Base-by-base conservation (phyloP, 2,113 vertebrate genomes). In the Himantopus leucocephalus region DNA sequence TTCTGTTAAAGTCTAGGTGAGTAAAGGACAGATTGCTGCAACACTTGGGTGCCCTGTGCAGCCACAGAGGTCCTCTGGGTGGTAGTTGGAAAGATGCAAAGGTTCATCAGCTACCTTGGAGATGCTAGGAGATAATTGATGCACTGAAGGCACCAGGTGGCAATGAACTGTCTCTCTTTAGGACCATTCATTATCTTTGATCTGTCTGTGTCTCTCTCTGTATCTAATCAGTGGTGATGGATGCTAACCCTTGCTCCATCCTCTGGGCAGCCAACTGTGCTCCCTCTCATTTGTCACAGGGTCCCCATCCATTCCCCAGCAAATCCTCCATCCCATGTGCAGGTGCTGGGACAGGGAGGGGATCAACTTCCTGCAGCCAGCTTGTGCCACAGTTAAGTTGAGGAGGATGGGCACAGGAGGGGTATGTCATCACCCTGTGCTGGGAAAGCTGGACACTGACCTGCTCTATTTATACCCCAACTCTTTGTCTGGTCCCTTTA, bases 191-290 rank as follows among this genome's bases (percentile, higher is more conserved):
- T 97, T 97, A 96, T 84, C 83, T 96, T 93, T 32, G 27, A 79
- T 96, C 92, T 95, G 79, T 71, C 70, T 72, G 50, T 48, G 22
- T 97, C 78, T 84, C 58, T 66, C 37, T 32, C 79, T 5, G 14
- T 50, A 96, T 85, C 86, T 96, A 96, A 98, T 95, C 94, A 95
- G 95, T 20, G 39, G 87, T 97, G 96, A 98, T 82, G 58, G 88
- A 98, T 97, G 94, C 68, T 67, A 88, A 78, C 62, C 34, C 74
- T 79, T 79, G 48, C 41, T 93, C 72, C 83, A 90, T 89, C 70
- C 91, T 88, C 90, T 88, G 68, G 66, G 66, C 78, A 70, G 88
- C 94, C 88, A 96, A 32, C 53, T 96, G 66, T 66, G 43, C 53
- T 96, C 92, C 85, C 83, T 95, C 63, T 94, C 68, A 21, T 94